Percentiles rank a stretch among this genome's conserved stretches.
Evolutionary conservation across 2,888 invertebrate genomes (phyloP).

Genomic region (Caenorhabditis sp.): DNA sequence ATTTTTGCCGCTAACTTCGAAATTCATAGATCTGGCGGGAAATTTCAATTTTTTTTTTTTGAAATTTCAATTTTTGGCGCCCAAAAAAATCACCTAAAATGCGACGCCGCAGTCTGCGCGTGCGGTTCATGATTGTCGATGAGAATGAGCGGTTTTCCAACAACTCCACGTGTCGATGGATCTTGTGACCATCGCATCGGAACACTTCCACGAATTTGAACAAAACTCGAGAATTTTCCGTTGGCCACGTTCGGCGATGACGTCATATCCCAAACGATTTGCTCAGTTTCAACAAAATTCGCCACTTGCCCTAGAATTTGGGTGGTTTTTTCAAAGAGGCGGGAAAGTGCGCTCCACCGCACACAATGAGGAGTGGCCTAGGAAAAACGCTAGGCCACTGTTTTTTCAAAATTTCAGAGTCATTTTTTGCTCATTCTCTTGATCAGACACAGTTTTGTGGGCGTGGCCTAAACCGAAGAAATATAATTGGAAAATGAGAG

Average conservation of each 20-base stretch:
- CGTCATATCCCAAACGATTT: conserved; percentile 83
- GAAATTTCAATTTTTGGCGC: too few species aligned
- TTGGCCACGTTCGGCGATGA: conserved; percentile 70
- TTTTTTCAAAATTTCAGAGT: too few species aligned
- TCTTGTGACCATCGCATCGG: conserved; percentile 90
- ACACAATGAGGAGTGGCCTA: too few species aligned
- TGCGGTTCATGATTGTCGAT: conserved; percentile 72
- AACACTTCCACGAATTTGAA: conserved; percentile 95
- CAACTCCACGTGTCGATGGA: conserved; percentile 80
- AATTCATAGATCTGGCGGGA: too few species aligned
- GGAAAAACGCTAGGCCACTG: too few species aligned
- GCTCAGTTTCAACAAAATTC: conserved; percentile 97
- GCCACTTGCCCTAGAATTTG: conserved; percentile 85
- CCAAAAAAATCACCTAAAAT: conserved; percentile 73
- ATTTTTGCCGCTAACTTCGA: too few species aligned
- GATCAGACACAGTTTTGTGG: too few species aligned
- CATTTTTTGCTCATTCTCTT: too few species aligned
- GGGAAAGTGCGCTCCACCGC: not conserved
- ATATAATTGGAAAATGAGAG: too few species aligned
- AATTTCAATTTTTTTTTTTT: too few species aligned
- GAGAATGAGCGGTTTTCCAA: conserved; percentile 93
- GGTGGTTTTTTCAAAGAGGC: not conserved
- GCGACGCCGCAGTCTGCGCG: conserved; percentile 76
- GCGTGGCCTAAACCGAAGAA: too few species aligned
- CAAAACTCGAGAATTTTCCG: conserved; percentile 75